Base-by-base conservation (phyloP, 2,113 vertebrate genomes). In the Nothobranchius furzeri region DNA sequence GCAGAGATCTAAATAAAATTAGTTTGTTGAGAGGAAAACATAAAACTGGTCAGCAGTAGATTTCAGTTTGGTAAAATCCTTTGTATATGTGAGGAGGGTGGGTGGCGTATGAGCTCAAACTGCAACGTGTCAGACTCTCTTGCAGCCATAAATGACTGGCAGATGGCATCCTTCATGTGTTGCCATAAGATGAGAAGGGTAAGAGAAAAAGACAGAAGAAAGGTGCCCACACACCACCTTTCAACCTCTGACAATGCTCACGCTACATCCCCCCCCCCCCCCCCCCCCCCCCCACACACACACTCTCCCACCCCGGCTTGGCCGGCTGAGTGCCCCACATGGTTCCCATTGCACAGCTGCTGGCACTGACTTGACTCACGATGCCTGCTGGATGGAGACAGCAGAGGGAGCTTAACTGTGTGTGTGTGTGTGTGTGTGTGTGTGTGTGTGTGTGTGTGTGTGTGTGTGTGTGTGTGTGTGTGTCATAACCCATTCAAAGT, bases 311-410 rank as follows among this genome's bases (percentile, higher is more conserved):
- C 56, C 68, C 66, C 58, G 49, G 51, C 59, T 78, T 65, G 85
- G 78, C 69, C 63, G 12, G 73, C 77, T 56, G 51, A 82, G 79
- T n/a, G 47, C 75, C 81, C 81, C 73, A 75, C 83, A 84, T 83
- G 78, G 84, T 37, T 63, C 77, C 65, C 43, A 4, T n/a, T 70
- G 79, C 85, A 81, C 87, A 87, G 87, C 84, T 90, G 89, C 79
- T 79, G 82, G 84, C 79, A 14, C 49, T 54, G 76, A 79, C 63
- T 60, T 88, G 89, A 88, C 84, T 87, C 82, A 87, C 35, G 36
- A 66, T 78, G 81, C 83, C 79, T 75, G 64, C 81, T 65, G 66
- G 74, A 78, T 36, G 75, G 73, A 76, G 58, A 78, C 56, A 68
- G 60, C 43, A 24, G 42, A 47, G 17, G 47, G 66, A 37, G 47